These are phyloP conservation scores for Noctua comes DNA, from an alignment of 2,888 invertebrate genomes.

Conservation along the genomic window DNA sequence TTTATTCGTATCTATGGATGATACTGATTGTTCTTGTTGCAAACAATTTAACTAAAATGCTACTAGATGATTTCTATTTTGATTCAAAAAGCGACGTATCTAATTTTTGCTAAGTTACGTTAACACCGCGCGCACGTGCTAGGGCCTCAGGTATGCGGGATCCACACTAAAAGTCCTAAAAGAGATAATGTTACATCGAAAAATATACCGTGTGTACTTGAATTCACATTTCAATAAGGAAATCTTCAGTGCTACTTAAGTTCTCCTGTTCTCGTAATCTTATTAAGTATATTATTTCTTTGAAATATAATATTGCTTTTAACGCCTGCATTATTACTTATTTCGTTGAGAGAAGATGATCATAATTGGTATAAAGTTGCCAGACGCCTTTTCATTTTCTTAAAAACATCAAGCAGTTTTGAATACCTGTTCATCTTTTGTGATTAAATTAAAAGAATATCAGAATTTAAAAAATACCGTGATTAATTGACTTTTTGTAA, in stretches of 20 bases:
- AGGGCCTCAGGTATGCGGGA: background rate
- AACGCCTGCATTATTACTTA: constrained; percentile 30
- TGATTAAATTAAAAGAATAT: background rate
- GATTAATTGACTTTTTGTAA: background rate
- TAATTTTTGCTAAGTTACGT: too few species aligned
- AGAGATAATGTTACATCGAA: constrained; percentile 8
- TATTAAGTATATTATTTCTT: constrained; percentile 42
- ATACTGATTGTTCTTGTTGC: too few species aligned
- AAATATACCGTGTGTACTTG: constrained; percentile 10
- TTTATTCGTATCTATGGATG: too few species aligned
- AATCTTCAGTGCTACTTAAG: constrained; percentile 31
- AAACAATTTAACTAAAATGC: too few species aligned
- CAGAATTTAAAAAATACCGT: background rate
- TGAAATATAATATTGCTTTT: constrained; percentile 40
- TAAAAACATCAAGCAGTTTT: background rate
- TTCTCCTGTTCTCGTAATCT: constrained; percentile 37
- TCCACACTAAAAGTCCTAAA: background rate
- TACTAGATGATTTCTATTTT: too few species aligned
- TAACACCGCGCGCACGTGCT: background rate
- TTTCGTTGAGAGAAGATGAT: constrained; percentile 1
- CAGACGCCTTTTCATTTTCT: background rate
- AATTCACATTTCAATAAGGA: constrained; percentile 16
- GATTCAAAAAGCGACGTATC: too few species aligned
- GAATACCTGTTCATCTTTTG: background rate
- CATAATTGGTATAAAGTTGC: constrained; percentile 25